phyloP scores from a whole-genome alignment of 1,140 invertebrate genomes.

The Psilanteris sp. region DNA sequence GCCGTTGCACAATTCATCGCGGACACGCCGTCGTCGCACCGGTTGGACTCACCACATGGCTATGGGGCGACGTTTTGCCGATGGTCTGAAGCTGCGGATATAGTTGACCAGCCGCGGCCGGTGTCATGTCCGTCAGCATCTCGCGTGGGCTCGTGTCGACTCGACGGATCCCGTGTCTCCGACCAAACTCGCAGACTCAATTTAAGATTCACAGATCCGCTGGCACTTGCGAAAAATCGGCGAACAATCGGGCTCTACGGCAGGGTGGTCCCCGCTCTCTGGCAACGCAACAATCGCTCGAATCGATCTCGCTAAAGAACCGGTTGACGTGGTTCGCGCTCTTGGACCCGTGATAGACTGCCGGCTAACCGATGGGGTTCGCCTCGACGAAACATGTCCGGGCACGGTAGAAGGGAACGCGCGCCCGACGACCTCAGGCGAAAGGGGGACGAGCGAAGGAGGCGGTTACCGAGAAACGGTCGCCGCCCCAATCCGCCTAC shows the following conservation, averaged over 20 bases:
- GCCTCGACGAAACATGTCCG: slow-evolving; percentile 60
- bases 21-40: slow-evolving; percentile 18
- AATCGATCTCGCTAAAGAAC: slow-evolving; percentile 66
- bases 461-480: slow-evolving; percentile 71
- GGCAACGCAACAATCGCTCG: slow-evolving; percentile 12
- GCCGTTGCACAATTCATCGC: slow-evolving; percentile 29
- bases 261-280: slow-evolving; percentile 33
- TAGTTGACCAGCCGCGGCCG: slow-evolving; percentile 78
- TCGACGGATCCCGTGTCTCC: slow-evolving; percentile 5
- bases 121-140: slow-evolving; percentile 80
- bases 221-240: slow-evolving; percentile 29
- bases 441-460: slow-evolving; percentile 73
- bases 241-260: too few relatives aligned
- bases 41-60: slow-evolving; percentile 77
- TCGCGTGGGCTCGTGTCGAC: slow-evolving; percentile 13
- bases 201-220: not conserved
- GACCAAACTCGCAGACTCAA: not conserved
- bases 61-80: slow-evolving; percentile 77
- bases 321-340: slow-evolving; percentile 79
- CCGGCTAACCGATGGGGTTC: slow-evolving; percentile 70
- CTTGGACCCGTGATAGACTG: slow-evolving; percentile 79
- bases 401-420: slow-evolving; percentile 64
- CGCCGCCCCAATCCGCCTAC: slow-evolving; percentile 74
- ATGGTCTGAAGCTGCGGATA: slow-evolving; percentile 79
- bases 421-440: slow-evolving; percentile 67